Evolutionary conservation across 2,797 vertebrate genomes (phyloP).

Genomic region (Eulemur rubriventer): DNA sequence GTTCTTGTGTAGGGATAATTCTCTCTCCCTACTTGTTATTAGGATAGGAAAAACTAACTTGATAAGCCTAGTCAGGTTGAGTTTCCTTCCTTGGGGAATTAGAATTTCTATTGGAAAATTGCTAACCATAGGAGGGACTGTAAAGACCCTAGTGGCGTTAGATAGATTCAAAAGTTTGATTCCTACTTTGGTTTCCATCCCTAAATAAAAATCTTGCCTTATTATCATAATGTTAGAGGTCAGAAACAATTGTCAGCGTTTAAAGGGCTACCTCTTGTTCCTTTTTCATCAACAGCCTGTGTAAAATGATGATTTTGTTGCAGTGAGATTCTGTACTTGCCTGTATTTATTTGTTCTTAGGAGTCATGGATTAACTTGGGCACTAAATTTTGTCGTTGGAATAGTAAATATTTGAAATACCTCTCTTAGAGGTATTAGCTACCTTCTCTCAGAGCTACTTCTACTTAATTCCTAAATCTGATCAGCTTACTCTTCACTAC

Average conservation of each 20-base stretch:
- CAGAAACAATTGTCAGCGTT: neutral
- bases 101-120: slow-evolving; percentile 28
- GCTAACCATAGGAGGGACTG: neutral
- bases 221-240: neutral
- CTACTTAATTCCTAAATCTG: neutral
- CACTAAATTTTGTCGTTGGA: slow-evolving; percentile 22
- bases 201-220: neutral
- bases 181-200: neutral
- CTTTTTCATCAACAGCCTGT: neutral
- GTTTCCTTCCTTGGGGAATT: slow-evolving; percentile 23
- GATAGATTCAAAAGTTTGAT: slow-evolving; percentile 13
- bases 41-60: slow-evolving; percentile 3
- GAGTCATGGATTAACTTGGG: neutral
- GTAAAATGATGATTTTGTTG: slow-evolving; percentile 35
- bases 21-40: neutral
- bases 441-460: neutral
- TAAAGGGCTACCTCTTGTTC: neutral
- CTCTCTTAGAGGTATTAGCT: neutral
- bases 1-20: neutral
- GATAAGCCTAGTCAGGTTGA: neutral
- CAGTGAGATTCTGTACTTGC: neutral
- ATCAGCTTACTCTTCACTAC: neutral
- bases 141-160: accelerated
- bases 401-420: slow-evolving; percentile 30
- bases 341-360: neutral